phyloP scores from a whole-genome alignment of 2,888 invertebrate species.

The Apodemia duryi region DNA sequence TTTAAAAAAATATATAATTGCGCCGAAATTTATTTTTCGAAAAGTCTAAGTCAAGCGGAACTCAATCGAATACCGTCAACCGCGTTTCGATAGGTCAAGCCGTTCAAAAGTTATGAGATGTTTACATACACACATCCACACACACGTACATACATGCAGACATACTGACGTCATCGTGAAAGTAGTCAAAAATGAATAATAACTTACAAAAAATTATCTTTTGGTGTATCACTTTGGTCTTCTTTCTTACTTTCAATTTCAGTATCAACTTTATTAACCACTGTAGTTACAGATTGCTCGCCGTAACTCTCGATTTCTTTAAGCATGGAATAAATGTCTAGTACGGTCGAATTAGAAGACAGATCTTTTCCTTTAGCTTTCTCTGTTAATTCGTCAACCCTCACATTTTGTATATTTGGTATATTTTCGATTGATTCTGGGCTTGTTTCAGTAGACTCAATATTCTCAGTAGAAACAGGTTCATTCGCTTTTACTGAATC shows the following conservation, averaged over 20 bases:
- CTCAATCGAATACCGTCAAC: too few relatives aligned
- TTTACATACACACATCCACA: too few relatives aligned
- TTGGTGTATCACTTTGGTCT: constrained; percentile 47
- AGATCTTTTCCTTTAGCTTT: constrained; percentile 45
- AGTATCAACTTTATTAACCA: constrained; percentile 37
- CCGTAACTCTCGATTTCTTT: constrained; percentile 73
- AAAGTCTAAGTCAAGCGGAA: too few relatives aligned
- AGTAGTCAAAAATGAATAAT: background rate
- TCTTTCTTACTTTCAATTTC: constrained; percentile 43
- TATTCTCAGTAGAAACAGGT: constrained; percentile 13
- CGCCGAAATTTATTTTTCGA: too few relatives aligned
- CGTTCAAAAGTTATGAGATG: too few relatives aligned
- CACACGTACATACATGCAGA: too few relatives aligned
- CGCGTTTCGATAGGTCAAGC: too few relatives aligned
- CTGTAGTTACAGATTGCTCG: constrained; percentile 56
- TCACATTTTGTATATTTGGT: background rate
- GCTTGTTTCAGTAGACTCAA: constrained; percentile 20
- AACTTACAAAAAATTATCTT: constrained; percentile 68
- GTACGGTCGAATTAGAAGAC: constrained; percentile 57
- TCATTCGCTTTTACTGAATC: constrained; percentile 22
- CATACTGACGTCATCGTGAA: too few relatives aligned
- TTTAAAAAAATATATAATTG: too few relatives aligned
- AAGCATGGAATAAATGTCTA: constrained; percentile 74
- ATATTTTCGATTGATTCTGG: background rate
- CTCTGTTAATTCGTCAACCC: constrained; percentile 30